Conservation (phyloP, 2,888 invertebrate species). For the Tenthredo mesomela region DNA sequence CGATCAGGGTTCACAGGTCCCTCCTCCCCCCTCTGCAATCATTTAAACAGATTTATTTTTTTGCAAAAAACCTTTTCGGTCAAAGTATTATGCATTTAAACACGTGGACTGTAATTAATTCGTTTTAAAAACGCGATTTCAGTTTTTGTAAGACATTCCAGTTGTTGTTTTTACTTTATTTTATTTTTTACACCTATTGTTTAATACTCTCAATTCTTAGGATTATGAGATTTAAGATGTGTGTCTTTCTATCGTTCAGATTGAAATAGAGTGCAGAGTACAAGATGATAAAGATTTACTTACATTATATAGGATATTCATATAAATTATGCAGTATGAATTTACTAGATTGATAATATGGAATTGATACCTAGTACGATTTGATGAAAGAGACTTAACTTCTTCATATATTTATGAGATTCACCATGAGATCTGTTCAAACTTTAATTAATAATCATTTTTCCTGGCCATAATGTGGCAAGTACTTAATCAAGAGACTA, state of each 20-base stretch:
- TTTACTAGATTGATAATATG: background rate
- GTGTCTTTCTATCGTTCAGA: background rate
- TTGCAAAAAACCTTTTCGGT: background rate
- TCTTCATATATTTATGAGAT: background rate
- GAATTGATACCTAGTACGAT: conserved; percentile 4
- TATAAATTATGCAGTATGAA: background rate
- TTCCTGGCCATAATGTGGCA: background rate
- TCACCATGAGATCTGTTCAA: background rate
- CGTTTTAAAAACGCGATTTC: background rate
- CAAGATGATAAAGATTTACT: background rate
- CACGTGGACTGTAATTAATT: conserved; percentile 11
- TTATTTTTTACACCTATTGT: background rate
- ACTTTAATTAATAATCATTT: background rate
- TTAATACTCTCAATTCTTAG: background rate
- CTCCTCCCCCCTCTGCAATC: background rate
- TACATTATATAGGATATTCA: conserved; percentile 3
- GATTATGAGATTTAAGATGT: background rate
- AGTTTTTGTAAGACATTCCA: conserved; percentile 21
- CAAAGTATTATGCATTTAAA: background rate
- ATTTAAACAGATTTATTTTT: background rate
- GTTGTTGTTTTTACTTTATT: background rate
- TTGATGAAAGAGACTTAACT: conserved; percentile 14
- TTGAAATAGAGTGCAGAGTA: background rate
- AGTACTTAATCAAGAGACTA: conserved; percentile 35
- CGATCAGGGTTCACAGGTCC: background rate